These are phyloP conservation scores for Poecilia latipinna DNA, from an alignment of 2,113 vertebrate species.

Conservation along the genomic window DNA sequence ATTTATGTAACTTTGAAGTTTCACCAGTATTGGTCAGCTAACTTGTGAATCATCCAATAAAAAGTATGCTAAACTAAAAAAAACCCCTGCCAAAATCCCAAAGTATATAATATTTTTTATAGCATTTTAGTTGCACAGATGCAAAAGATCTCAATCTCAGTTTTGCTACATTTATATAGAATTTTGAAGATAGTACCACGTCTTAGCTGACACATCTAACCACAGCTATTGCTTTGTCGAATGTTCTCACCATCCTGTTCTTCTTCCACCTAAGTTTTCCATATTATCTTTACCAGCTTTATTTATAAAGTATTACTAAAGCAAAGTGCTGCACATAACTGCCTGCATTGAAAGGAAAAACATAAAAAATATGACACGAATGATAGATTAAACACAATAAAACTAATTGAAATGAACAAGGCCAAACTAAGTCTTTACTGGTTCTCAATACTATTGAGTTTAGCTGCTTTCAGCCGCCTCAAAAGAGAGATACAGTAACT, in stretches of 20 bases:
- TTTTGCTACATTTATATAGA: neutral
- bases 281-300: too few relatives aligned
- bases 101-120: neutral
- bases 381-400: neutral
- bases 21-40: slow-evolving; percentile 14
- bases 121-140: neutral
- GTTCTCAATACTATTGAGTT: too few relatives aligned
- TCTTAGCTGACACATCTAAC: neutral
- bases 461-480: neutral
- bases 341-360: neutral
- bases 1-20: slow-evolving; percentile 23
- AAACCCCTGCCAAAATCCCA: neutral
- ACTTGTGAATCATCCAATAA: neutral
- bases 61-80: neutral
- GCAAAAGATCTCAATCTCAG: too few relatives aligned
- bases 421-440: too few relatives aligned
- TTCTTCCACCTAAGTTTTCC: too few relatives aligned
- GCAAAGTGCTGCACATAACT: neutral
- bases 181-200: neutral
- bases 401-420: neutral
- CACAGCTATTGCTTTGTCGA: neutral
- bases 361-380: neutral
- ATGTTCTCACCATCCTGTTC: neutral
- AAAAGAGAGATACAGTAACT: neutral
- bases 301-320: neutral